Evolutionary conservation across 2,797 vertebrate genomes (phyloP), one percentile per base, ranked within the genome.

Genomic region (Peromyscus melanophrys): DNA sequence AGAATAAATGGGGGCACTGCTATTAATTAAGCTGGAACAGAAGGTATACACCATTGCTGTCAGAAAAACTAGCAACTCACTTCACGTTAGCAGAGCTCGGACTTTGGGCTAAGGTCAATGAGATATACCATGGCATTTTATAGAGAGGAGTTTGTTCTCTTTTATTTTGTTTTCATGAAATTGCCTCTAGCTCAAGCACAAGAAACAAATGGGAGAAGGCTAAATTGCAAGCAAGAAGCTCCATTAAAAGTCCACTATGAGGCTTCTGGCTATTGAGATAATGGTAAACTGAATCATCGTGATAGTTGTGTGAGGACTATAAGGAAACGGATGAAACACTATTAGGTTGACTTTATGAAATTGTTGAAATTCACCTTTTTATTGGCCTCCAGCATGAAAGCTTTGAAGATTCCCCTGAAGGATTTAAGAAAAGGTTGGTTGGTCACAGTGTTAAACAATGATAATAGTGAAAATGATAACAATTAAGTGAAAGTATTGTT

Each of bases 31-130:
- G 19, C 59, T 37, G 21, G 89, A 89, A 80, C 82, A 91, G 73
- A 10, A 83, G 34, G 23, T 76, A 1, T 82, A 87, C 83, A 69
- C 71, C 77, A 52, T 57, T 40, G 55, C 76, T 96, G 61, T 89
- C 90, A 78, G 59, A 83, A 46, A 65, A 95, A 61, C 75, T 63
- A 61, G 92, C 2, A 25, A 91, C 86, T 91, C 95, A 81, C 16
- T 88, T 55, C 80, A 67, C 34, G 67, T 87, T 82, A 85, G 61
- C 16, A 11, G 85, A 81, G 71, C n/a, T 40, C 52, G 14, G 16
- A 80, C 89, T 93, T 87, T 61, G 90, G 27, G 71, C 69, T 61
- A 89, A 94, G 69, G 86, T 91, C 83, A 95, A 84, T 67, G 76
- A 61, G 76, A 88, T 81, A 40, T 23, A 27, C 69, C 19, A 52